phyloP scores from a whole-genome alignment of 2,888 invertebrate species.

The Cancer borealis region DNA sequence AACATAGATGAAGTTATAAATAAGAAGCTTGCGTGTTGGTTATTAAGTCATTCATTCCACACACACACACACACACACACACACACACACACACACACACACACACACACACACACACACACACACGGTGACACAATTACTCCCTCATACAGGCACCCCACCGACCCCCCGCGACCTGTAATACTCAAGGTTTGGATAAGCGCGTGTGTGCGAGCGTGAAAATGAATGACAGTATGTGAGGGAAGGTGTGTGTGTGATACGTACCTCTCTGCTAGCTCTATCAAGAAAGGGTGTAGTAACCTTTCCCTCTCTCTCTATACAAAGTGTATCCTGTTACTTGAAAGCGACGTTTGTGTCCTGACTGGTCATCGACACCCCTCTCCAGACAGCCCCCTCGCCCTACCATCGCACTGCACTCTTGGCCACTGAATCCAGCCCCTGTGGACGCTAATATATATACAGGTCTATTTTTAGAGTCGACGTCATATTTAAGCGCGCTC shows the following conservation, averaged over 20 bases:
- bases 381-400: constrained; percentile 76
- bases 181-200: background rate
- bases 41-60: background rate
- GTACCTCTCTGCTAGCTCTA: constrained; percentile 70
- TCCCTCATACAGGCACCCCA: background rate
- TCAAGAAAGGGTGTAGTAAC: constrained; percentile 56
- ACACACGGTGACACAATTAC: background rate
- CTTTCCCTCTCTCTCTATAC: constrained; percentile 76
- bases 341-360: constrained; percentile 68
- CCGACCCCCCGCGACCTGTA: background rate
- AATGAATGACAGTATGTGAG: background rate
- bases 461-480: constrained; percentile 74
- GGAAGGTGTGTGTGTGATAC: background rate
- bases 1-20: background rate
- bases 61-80: too few relatives aligned
- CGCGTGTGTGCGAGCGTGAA: background rate
- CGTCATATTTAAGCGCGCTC: constrained; percentile 63
- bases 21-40: background rate
- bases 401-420: constrained; percentile 77
- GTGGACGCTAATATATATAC: constrained; percentile 71
- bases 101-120: constrained; percentile 23
- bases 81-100: background rate
- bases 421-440: constrained; percentile 75
- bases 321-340: constrained; percentile 74
- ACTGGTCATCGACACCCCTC: constrained; percentile 75